Evolutionary conservation across 2,888 invertebrate species (phyloP).

Genomic region (Lepidocyrtoides sp.): DNA sequence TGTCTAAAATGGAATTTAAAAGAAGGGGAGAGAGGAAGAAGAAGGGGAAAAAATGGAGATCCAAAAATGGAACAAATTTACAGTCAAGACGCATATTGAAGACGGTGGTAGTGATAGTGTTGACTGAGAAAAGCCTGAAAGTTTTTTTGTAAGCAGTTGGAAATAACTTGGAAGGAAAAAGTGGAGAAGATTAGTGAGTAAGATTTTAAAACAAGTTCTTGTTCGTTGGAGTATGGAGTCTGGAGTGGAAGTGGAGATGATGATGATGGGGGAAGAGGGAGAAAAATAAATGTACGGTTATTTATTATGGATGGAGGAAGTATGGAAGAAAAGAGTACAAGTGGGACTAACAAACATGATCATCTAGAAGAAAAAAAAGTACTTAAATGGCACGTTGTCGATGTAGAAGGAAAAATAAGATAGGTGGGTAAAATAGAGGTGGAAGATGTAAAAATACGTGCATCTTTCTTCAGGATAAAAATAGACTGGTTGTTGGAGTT

Average conservation of each 20-base stretch:
- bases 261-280: not conserved
- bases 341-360: not conserved
- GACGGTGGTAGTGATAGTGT: slow-evolving; percentile 16
- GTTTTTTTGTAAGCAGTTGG: no score
- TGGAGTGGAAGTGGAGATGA: not conserved
- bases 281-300: not conserved
- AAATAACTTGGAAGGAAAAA: not conserved
- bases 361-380: no score
- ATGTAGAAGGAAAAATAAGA: no score
- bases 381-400: not conserved
- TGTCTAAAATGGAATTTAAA: slow-evolving; percentile 10
- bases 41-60: slow-evolving; percentile 43
- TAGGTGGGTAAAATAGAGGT: no score
- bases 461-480: no score
- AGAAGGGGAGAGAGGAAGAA: slow-evolving; percentile 15
- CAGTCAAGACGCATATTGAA: not conserved
- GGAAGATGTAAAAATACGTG: no score
- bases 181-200: not conserved
- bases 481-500: not conserved
- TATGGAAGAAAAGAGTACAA: not conserved
- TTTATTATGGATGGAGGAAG: not conserved
- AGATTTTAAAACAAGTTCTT: not conserved
- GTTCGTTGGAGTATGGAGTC: not conserved
- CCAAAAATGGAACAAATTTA: slow-evolving; percentile 76
- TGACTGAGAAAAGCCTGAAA: slow-evolving; percentile 74